Evolutionary conservation across 2,888 invertebrate genomes (phyloP), one percentile per base, ranked within the genome.

Genomic region (Ennomos fuscantarius): DNA sequence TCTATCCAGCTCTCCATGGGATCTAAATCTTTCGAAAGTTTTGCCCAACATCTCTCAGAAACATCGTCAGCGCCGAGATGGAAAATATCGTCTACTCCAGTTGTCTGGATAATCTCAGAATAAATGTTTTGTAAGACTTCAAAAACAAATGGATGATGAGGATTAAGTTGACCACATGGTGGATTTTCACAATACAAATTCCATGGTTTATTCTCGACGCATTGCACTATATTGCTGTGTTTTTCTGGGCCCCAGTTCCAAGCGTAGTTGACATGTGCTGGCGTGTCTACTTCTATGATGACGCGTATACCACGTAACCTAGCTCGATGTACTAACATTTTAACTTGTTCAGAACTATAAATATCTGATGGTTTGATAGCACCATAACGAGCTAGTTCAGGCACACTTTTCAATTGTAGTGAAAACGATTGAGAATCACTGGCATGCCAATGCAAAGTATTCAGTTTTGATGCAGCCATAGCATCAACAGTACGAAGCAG

Each of bases 341-440:
- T 92, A 12, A 96, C 91, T 72, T 96, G 95, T 9, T 94, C 94
- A 1, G 93, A 85, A 0, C 94, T 93, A 72, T 97, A 96, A 1
- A 95, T 93, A 67, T 95, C 94, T 35, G 95, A 95, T 56, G 95
- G 94, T 10, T 96, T 95, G 74, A 96, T 96, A 0, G 97, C 96
- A 15, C 98, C 98, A 78, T 94, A 95, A 46, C 94, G 91, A 0
- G 96, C 94, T 77, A 97, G 86, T 76, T 96, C 94, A 0, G 97
- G 96, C 60, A 95, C 94, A 62, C 93, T 92, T 12, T 95, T 94
- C 53, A 96, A 94, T 61, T 95, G 94, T 76, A 97, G 95, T 0
- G 98, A 97, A 88, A 98, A 98, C 60, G 97, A 96, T 81, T 98
- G 97, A 3, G 97, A 96, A 81, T 98, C 98, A 1, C 95, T 95